Conservation (phyloP, 2,888 invertebrate species). For the Coleophora flavipennella region DNA sequence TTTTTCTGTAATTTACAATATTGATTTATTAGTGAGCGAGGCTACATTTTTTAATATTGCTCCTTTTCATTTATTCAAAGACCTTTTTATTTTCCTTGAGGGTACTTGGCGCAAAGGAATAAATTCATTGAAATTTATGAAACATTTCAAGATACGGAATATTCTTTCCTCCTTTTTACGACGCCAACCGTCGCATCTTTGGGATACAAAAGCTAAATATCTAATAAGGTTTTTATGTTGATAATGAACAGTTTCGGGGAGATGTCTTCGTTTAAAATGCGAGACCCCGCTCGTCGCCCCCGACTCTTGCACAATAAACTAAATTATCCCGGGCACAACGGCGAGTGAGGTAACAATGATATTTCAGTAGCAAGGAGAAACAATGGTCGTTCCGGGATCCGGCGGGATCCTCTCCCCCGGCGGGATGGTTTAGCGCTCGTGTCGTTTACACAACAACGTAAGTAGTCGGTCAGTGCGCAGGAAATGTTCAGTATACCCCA, state of each 20-base stretch:
- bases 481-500: conserved; percentile 44
- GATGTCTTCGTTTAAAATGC: conserved; percentile 37
- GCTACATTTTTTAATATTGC: too few relatives aligned
- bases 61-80: too few relatives aligned
- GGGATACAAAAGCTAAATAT: conserved; percentile 6
- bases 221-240: conserved; percentile 15
- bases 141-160: not conserved
- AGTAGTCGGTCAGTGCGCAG: conserved; percentile 32
- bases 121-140: too few relatives aligned
- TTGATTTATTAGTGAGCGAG: too few relatives aligned
- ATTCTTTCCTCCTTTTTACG: conserved; percentile 2
- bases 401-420: conserved; percentile 50
- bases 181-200: conserved; percentile 1
- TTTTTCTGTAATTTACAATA: too few relatives aligned
- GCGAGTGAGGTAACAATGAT: conserved; percentile 49
- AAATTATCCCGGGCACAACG: conserved; percentile 55
- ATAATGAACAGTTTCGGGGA: conserved; percentile 32
- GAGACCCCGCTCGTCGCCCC: conserved; percentile 23
- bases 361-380: conserved; percentile 58
- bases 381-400: conserved; percentile 56
- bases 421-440: conserved; percentile 29
- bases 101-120: too few relatives aligned
- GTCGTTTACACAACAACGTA: conserved; percentile 23
- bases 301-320: conserved; percentile 54
- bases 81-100: too few relatives aligned